phyloP scores from a whole-genome alignment of 2,888 invertebrate genomes.

The Podotricha telesiphe region DNA sequence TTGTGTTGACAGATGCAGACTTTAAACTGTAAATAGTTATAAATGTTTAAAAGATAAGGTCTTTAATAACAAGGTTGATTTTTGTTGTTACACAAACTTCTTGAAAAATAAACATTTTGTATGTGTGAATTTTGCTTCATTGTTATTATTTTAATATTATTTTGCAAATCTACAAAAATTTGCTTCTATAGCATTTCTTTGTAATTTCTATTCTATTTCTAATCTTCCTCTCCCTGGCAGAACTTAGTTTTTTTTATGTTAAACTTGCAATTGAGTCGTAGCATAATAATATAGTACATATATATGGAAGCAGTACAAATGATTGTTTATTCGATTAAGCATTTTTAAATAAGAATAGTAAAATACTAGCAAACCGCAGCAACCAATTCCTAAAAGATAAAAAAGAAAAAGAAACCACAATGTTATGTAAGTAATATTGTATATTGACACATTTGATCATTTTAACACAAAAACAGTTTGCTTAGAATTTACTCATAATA shows the following conservation, averaged over 20 bases:
- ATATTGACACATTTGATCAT: constrained; percentile 81
- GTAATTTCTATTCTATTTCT: constrained; percentile 22
- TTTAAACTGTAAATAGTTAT: constrained; percentile 82
- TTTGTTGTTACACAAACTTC: constrained; percentile 84
- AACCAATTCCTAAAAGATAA: constrained; percentile 20
- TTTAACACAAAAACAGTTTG: constrained; percentile 79
- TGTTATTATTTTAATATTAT: constrained; percentile 53
- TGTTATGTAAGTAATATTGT: constrained; percentile 72
- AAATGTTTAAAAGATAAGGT: constrained; percentile 78
- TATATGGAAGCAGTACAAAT: constrained; percentile 19
- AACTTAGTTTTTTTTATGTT: constrained; percentile 13
- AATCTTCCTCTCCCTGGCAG: constrained; percentile 49
- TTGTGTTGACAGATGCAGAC: constrained; percentile 81
- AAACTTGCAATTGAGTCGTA: constrained; percentile 1
- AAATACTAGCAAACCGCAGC: not conserved
- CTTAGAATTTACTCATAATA: constrained; percentile 77
- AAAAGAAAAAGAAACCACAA: constrained; percentile 59
- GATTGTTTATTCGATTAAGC: constrained; percentile 17
- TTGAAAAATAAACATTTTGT: constrained; percentile 84
- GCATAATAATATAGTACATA: constrained; percentile 11
- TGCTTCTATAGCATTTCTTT: constrained; percentile 24
- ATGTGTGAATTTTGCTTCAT: constrained; percentile 78
- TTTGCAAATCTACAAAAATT: constrained; percentile 32
- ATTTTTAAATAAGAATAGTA: not conserved
- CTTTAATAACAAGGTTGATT: constrained; percentile 82